phyloP scores from a whole-genome alignment of 2,888 invertebrate genomes.

The Drosophila stalkeri region DNA sequence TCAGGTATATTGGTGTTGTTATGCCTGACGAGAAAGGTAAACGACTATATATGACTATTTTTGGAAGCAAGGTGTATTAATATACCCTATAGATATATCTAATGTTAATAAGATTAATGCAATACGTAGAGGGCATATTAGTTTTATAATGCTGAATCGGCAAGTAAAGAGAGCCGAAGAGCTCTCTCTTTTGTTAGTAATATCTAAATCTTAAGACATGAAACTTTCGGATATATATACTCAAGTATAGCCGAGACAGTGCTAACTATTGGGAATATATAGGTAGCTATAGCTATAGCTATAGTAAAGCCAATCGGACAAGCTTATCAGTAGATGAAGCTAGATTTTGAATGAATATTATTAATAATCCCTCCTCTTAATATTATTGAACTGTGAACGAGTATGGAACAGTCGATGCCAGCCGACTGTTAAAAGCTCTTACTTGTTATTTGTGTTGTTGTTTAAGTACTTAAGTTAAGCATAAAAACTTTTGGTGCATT shows the following conservation, averaged over 20 bases:
- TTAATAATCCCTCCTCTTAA: background rate
- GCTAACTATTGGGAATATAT: background rate
- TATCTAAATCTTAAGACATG: background rate
- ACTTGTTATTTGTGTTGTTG: background rate
- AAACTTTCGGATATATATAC: background rate
- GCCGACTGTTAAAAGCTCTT: background rate
- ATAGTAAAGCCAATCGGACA: background rate
- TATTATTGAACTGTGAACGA: constrained; percentile 1
- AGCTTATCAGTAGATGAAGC: background rate
- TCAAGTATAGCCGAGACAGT: background rate
- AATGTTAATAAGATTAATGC: no score
- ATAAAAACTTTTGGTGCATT: constrained; percentile 57
- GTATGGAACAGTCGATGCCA: background rate
- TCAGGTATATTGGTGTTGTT: background rate
- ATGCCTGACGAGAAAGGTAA: background rate
- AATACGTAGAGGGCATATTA: background rate
- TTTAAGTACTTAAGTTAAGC: constrained; percentile 45
- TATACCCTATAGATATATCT: no score
- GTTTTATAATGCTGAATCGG: background rate
- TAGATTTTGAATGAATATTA: background rate
- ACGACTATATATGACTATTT: background rate
- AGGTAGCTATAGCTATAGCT: background rate
- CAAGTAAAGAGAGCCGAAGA: background rate
- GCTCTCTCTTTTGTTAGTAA: background rate
- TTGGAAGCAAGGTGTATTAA: background rate